Evolutionary conservation across 2,797 vertebrate genomes (phyloP).

Genomic region (Gouania willdenowi): DNA sequence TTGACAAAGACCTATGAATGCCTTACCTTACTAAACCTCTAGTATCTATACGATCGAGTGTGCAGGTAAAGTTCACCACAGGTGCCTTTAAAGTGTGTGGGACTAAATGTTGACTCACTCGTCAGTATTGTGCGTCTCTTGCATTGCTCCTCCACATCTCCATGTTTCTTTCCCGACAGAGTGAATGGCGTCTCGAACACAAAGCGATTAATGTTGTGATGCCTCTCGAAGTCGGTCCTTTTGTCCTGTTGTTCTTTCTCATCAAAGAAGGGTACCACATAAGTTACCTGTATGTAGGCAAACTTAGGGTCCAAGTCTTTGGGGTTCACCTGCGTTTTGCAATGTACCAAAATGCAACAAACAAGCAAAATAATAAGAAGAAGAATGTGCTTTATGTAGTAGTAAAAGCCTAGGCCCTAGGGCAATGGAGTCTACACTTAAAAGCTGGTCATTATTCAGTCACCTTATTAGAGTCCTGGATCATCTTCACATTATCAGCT

Average conservation of each 20-base stretch:
- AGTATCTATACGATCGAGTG: no score
- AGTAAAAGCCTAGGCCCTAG: no score
- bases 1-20: no score
- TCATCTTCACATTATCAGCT: conserved; percentile 96
- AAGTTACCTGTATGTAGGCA: conserved; percentile 97
- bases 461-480: conserved; percentile 99
- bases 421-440: no score
- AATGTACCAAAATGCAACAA: no score
- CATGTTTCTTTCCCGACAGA: conserved; percentile 92
- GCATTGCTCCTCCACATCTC: conserved; percentile 96
- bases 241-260: conserved; percentile 93
- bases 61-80: no score
- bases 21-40: no score
- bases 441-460: not conserved
- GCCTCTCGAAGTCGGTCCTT: conserved; percentile 92
- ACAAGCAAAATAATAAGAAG: no score
- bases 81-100: no score
- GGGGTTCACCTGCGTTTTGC: conserved; percentile 96
- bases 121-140: conserved; percentile 92
- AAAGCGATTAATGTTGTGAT: conserved; percentile 95
- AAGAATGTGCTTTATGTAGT: no score
- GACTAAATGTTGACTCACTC: no score
- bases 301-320: conserved; percentile 95
- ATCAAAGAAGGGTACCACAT: conserved; percentile 93
- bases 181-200: conserved; percentile 98